Base-by-base conservation (phyloP, 2,797 vertebrate species). In the Squalus acanthias region DNA sequence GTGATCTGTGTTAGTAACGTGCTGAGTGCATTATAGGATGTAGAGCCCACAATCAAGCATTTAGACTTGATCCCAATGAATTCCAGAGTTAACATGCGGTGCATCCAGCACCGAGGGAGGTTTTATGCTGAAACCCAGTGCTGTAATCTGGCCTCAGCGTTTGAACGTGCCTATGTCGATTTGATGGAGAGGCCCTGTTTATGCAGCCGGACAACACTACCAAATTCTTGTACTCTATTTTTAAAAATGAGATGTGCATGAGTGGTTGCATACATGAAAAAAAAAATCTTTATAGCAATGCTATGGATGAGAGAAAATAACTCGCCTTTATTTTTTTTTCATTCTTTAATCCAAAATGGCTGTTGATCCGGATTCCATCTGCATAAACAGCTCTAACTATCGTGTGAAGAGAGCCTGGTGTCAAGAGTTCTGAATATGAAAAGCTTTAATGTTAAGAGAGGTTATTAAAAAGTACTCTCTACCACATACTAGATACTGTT, bases 341-440 rank as follows among this genome's bases (percentile, higher is more conserved):
- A 50, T 20, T 67, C 91, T 93, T 93, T 46, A 67, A 93, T 95
- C 15, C 46, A 95, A 74, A 95, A n/a, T 74, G 29, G 60, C 26
- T 95, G 94, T 74, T 95, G 46, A 60, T 95, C 70, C 26, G 26
- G 53, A 95, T 95, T 7, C 53, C 3, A 95, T 95, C 26, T 76
- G 67, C 53, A 95, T 74, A 72, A 76, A 95, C 70, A 57, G 15
- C 15, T n/a, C 94, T 50, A 76, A 57, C n/a, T 53, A 74, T 74
- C 50, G 4, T 72, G 46, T 74, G 29, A 76, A 76, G 46, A 53
- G 15, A 72, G 70, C 13, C 50, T 17, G 1, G 63, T 60, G 46
- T 72, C 67, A 95, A 76, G 29, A 76, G 70, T 74, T 74, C 94
- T 76, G 70, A 74, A 95, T 74, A 95, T 95, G 93, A 95, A 95